Evolutionary conservation across 2,797 vertebrate species (phyloP).

Genomic region (Phylloscopus collybita): DNA sequence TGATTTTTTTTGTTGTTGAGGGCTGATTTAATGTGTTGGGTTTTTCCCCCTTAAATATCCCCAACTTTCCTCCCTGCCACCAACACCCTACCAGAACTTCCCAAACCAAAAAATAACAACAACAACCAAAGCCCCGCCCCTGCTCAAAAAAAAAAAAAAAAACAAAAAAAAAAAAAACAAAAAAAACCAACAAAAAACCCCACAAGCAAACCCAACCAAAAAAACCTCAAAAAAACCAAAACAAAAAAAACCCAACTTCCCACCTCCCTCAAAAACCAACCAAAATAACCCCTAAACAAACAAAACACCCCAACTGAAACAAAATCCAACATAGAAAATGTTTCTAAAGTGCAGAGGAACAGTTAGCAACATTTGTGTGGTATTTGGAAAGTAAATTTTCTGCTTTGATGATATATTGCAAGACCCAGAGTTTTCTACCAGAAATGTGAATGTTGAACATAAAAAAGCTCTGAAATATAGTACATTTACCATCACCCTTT

Average conservation of each 20-base stretch:
- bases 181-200: no score
- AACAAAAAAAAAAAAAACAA: no score
- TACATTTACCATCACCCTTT: slow-evolving; percentile 45
- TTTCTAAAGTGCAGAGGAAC: slow-evolving; percentile 28
- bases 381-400: slow-evolving; percentile 47
- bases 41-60: background rate
- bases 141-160: no score
- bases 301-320: background rate
- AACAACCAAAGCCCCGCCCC: no score
- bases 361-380: background rate
- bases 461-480: slow-evolving; percentile 41
- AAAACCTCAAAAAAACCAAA: background rate
- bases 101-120: background rate
- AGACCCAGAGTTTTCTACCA: background rate
- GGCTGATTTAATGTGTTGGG: rapidly evolving
- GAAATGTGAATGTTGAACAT: slow-evolving; percentile 54
- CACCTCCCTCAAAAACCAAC: no score
- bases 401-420: slow-evolving; percentile 64
- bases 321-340: background rate
- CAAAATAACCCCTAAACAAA: rapidly evolving
- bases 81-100: background rate
- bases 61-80: background rate
- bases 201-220: background rate
- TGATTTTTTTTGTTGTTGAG: background rate
- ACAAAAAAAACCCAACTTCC: background rate